Percentiles rank a stretch among this genome's conserved stretches.
Evolutionary conservation across 2,113 vertebrate genomes (phyloP).

Genomic region (Callopanchax toddi): DNA sequence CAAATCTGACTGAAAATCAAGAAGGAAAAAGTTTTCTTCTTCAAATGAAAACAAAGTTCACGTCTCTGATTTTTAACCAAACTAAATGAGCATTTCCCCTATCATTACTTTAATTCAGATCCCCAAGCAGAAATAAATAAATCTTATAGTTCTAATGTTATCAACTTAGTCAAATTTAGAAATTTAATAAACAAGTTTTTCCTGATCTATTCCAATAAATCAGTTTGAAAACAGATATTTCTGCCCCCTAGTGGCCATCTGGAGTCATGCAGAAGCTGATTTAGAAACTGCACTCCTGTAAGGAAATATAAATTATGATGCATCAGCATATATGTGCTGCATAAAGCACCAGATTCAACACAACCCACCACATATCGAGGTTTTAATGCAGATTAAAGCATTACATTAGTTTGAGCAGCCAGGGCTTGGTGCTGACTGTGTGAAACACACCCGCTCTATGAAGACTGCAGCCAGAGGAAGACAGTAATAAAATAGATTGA

Average conservation of each 20-base stretch:
- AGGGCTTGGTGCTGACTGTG: not conserved
- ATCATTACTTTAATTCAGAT: too few relatives aligned
- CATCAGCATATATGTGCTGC: not conserved
- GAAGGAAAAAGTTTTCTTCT: not conserved
- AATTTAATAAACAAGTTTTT: too few relatives aligned
- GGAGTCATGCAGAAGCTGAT: not conserved
- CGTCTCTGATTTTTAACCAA: not conserved
- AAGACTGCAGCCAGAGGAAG: too few relatives aligned
- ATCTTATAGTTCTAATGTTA: too few relatives aligned
- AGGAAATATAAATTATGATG: too few relatives aligned
- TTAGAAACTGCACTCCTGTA: not conserved
- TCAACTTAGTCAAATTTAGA: too few relatives aligned
- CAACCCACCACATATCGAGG: not conserved
- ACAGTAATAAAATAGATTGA: too few relatives aligned
- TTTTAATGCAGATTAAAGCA: not conserved
- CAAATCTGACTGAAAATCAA: too few relatives aligned
- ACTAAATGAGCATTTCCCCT: not conserved
- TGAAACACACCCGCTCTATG: too few relatives aligned
- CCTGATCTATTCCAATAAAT: not conserved
- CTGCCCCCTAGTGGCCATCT: conserved; percentile 6
- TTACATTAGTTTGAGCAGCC: not conserved
- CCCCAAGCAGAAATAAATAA: too few relatives aligned
- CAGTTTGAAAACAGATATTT: not conserved
- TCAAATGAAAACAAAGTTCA: too few relatives aligned
- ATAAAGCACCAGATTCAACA: not conserved